Conservation (phyloP, 2,797 vertebrate species). For the Argyrosomus regius region DNA sequence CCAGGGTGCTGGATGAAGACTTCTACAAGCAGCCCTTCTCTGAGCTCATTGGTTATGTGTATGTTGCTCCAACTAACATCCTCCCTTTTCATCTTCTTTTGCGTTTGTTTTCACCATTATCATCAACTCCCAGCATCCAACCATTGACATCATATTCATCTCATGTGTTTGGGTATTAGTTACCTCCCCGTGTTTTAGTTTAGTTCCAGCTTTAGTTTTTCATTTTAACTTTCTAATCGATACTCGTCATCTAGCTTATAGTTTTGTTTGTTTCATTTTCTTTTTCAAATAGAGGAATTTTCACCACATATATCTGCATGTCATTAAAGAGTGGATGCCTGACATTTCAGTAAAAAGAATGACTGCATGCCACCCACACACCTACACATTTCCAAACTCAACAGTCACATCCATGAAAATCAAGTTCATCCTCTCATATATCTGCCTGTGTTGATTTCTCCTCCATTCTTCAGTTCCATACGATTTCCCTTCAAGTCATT, state of each 20-base stretch:
- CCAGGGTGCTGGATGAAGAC: constrained; percentile 99
- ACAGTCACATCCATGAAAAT: constrained; percentile 29
- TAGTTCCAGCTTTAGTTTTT: constrained; percentile 21
- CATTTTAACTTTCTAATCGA: constrained; percentile 1
- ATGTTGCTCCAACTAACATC: constrained; percentile 97
- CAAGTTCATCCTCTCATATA: not conserved
- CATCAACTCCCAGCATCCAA: constrained; percentile 42
- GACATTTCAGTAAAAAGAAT: constrained; percentile 28
- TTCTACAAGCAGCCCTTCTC: constrained; percentile 99
- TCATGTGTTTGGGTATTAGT: constrained; percentile 26
- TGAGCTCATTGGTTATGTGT: constrained; percentile 99
- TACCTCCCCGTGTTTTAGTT: constrained; percentile 23
- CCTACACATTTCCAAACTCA: constrained; percentile 5
- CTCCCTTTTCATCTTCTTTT: constrained; percentile 52
- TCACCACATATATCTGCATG: constrained; percentile 58
- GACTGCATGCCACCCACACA: constrained; percentile 53
- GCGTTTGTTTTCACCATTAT: constrained; percentile 43
- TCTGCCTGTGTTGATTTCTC: constrained; percentile 33
- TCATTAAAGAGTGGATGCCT: constrained; percentile 48
- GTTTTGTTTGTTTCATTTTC: not conserved
- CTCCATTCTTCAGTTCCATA: constrained; percentile 6
- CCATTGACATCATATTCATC: constrained; percentile 47
- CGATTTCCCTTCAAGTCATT: constrained; percentile 24
- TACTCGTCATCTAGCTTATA: not conserved
- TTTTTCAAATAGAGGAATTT: not conserved